phyloP scores from a whole-genome alignment of 2,113 vertebrate species.

The Amia ocellicauda region DNA sequence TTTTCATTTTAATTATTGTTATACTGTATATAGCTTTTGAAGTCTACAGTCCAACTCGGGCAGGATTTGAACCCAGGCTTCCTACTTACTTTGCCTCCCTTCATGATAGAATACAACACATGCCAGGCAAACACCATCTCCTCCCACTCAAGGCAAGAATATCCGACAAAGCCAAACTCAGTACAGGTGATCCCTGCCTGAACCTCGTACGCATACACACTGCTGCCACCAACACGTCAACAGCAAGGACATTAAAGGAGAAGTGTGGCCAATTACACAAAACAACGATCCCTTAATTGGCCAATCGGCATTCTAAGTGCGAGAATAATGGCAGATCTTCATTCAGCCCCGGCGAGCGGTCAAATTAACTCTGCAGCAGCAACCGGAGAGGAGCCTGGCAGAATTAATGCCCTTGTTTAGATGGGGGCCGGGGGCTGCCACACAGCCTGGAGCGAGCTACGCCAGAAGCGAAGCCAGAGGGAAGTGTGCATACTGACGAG shows the following conservation, averaged over 20 bases:
- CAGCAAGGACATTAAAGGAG: neutral
- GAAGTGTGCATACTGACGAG: neutral
- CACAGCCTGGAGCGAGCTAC: neutral
- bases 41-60: no score
- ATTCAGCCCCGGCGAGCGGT: neutral
- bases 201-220: no score
- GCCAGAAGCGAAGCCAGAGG: neutral
- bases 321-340: neutral
- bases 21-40: no score
- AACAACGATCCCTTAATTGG: neutral
- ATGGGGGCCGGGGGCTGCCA: neutral
- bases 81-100: no score
- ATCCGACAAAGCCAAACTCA: no score
- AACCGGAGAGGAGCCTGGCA: neutral
- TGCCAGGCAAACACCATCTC: no score
- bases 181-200: no score
- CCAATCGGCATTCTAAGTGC: slow-evolving; percentile 1
- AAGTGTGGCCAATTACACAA: neutral
- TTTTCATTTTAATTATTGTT: no score
- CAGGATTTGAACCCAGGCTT: no score
- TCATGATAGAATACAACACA: no score
- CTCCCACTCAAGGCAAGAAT: no score
- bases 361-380: neutral
- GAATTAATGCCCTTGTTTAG: neutral
- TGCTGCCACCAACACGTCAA: no score